These are phyloP conservation scores for Euplexia lucipara DNA, from an alignment of 2,888 invertebrate species.

Conservation along the genomic window DNA sequence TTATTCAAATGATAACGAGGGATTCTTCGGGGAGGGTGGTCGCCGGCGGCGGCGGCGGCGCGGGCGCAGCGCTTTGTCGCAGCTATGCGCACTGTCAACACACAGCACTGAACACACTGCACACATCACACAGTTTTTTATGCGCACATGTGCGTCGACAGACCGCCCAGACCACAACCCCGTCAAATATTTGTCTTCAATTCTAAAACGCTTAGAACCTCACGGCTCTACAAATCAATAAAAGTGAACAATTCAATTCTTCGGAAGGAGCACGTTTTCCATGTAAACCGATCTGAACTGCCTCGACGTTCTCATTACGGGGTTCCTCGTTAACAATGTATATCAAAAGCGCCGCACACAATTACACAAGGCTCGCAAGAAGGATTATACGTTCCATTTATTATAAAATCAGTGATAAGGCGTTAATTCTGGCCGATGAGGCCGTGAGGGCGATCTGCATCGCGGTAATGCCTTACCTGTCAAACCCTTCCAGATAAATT, in stretches of 20 bases:
- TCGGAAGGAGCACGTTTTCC: constrained; percentile 57
- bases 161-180: constrained; percentile 85
- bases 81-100: constrained; percentile 90
- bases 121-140: constrained; percentile 85
- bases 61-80: constrained; percentile 77
- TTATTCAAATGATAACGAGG: constrained; percentile 73
- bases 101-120: constrained; percentile 77
- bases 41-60: constrained; percentile 66
- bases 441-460: constrained; percentile 75
- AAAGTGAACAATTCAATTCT: constrained; percentile 78
- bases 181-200: constrained; percentile 89
- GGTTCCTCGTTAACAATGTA: constrained; percentile 48
- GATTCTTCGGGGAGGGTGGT: constrained; percentile 79
- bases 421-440: constrained; percentile 70
- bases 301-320: constrained; percentile 60
- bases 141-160: constrained; percentile 83
- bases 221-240: constrained; percentile 80
- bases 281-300: constrained; percentile 53
- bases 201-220: constrained; percentile 87
- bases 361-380: constrained; percentile 64
- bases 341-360: constrained; percentile 57
- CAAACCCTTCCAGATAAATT: constrained; percentile 87
- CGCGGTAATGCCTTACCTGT: constrained; percentile 83
- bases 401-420: constrained; percentile 73
- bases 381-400: constrained; percentile 69